Percentiles rank a stretch among this genome's conserved stretches.
Conservation (phyloP, 2,797 vertebrate genomes). For the Girardinus metallicus region DNA sequence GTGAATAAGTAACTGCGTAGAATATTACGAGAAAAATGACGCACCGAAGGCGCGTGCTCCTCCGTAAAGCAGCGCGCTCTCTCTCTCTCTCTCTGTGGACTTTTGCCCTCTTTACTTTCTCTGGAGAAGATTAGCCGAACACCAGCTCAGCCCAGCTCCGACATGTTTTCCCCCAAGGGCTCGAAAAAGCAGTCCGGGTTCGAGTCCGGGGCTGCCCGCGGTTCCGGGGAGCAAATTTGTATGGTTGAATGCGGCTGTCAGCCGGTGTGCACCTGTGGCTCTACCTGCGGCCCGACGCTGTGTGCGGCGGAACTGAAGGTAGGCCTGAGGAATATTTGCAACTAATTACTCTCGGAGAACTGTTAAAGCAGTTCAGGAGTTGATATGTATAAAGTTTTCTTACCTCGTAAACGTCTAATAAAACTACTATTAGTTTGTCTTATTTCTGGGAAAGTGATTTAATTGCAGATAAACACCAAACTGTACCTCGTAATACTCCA, state of each 20-base stretch:
- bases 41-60: conserved; percentile 15
- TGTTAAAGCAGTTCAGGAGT: background rate
- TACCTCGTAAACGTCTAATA: background rate
- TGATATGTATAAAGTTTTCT: background rate
- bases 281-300: conserved; percentile 9
- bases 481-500: background rate
- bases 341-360: background rate
- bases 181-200: conserved; percentile 35
- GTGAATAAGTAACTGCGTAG: background rate
- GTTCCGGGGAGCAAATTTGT: conserved; percentile 63
- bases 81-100: conserved; percentile 42
- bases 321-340: conserved; percentile 22
- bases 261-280: conserved; percentile 31
- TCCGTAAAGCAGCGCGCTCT: conserved; percentile 1
- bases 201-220: conserved; percentile 9
- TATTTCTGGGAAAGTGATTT: background rate
- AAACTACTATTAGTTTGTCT: background rate
- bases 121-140: conserved; percentile 4
- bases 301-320: conserved; percentile 22
- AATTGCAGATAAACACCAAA: background rate
- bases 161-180: conserved; percentile 63
- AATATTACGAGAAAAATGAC: conserved; percentile 1
- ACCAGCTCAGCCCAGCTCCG: conserved; percentile 1
- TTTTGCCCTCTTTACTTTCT: conserved; percentile 39
- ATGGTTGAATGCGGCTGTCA: conserved; percentile 65